phyloP scores from a whole-genome alignment of 2,797 vertebrate species.

The Bovichtus variegatus region DNA sequence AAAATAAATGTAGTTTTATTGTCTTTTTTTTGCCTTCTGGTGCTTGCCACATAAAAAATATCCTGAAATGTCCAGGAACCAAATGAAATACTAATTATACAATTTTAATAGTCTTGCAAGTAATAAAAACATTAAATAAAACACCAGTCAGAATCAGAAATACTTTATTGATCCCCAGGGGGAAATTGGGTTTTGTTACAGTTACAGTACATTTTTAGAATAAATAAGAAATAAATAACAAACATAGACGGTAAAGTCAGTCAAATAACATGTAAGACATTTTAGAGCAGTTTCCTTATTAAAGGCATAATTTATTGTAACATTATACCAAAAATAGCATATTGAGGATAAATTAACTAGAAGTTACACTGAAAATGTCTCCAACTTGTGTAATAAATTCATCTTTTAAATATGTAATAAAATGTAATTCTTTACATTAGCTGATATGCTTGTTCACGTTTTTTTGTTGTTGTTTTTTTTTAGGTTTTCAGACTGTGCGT shows the following conservation, averaged over 20 bases:
- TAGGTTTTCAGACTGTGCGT: constrained; percentile 96
- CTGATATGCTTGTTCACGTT: background rate
- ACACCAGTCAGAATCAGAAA: background rate
- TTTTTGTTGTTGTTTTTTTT: background rate
- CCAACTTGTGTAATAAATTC: background rate
- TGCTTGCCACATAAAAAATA: no score
- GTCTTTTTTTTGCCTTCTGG: background rate
- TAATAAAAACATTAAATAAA: background rate
- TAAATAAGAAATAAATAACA: no score
- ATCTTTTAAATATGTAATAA: background rate
- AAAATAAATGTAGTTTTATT: background rate
- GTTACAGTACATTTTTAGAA: no score
- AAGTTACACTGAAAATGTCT: background rate
- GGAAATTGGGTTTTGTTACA: no score
- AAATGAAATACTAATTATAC: no score
- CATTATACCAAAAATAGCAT: background rate
- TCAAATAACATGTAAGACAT: background rate
- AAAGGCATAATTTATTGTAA: background rate
- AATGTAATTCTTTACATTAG: background rate
- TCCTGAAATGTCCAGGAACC: background rate
- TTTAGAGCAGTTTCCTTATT: background rate
- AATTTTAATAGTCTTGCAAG: background rate
- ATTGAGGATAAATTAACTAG: background rate
- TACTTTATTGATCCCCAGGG: no score
- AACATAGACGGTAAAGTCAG: no score